Conservation (phyloP, 2,797 vertebrate species). For the Darevskia mixta region DNA sequence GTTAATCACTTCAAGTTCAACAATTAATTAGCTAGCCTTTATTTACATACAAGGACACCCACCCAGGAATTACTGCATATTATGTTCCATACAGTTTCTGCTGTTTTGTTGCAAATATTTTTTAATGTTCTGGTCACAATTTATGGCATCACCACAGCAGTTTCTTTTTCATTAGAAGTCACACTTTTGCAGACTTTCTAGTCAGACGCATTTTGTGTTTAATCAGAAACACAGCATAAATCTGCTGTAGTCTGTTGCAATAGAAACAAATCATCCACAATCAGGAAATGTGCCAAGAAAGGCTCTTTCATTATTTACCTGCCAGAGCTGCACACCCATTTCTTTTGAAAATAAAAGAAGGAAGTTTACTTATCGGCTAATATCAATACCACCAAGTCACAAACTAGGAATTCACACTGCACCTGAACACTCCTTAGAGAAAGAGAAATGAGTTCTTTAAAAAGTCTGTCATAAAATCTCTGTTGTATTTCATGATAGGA, state of each 20-base stretch:
- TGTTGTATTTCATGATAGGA: background rate
- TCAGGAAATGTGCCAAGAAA: slow-evolving; percentile 9
- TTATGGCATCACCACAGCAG: slow-evolving; percentile 10
- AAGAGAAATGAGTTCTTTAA: slow-evolving; percentile 44
- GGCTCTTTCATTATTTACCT: slow-evolving; percentile 54
- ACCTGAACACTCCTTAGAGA: slow-evolving; percentile 43
- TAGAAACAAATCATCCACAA: background rate
- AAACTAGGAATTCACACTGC: slow-evolving; percentile 53
- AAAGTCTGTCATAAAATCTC: slow-evolving; percentile 33
- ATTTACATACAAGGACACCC: background rate
- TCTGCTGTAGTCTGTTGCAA: rapidly evolving
- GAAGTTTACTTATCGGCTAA: slow-evolving; percentile 55
- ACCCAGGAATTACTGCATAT: background rate
- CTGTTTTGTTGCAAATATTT: background rate
- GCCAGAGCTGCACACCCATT: slow-evolving; percentile 37
- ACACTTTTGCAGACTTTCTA: slow-evolving; percentile 26
- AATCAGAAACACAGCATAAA: slow-evolving; percentile 24
- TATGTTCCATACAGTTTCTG: background rate
- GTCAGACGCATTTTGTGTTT: slow-evolving; percentile 17
- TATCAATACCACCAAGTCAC: slow-evolving; percentile 51
- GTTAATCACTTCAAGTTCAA: background rate
- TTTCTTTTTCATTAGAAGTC: slow-evolving; percentile 28
- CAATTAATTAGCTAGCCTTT: slow-evolving; percentile 10
- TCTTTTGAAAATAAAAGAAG: slow-evolving; percentile 57
- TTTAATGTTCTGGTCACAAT: background rate